These are phyloP conservation scores for Beroe ovata DNA, from an alignment of 37 sponge, comb jelly and placozoan species.

Conservation along the genomic window DNA sequence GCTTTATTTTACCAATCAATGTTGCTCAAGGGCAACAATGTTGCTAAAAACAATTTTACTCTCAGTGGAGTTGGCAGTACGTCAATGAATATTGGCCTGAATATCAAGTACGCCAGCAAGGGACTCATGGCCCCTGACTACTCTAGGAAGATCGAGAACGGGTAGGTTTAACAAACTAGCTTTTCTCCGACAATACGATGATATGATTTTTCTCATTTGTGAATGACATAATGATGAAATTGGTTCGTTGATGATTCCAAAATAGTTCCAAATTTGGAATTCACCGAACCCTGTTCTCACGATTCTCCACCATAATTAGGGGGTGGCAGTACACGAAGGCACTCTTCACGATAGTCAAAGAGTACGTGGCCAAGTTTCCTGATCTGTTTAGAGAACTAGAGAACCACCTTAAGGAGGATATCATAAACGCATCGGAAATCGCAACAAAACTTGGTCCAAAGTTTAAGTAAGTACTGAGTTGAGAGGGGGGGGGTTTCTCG, in stretches of 20 bases:
- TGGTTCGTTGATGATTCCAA: too few species aligned
- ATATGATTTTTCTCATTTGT: too few species aligned
- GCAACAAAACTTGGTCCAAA: constrained; percentile 33
- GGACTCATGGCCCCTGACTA: constrained; percentile 56
- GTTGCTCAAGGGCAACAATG: background rate
- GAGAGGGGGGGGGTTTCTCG: too few species aligned
- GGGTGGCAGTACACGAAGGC: constrained; percentile 79
- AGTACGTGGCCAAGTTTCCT: constrained; percentile 81
- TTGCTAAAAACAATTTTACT: background rate
- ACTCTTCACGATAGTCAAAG: constrained; percentile 70
- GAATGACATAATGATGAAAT: too few species aligned
- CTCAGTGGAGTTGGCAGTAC: constrained; percentile 30
- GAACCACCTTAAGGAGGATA: constrained; percentile 71
- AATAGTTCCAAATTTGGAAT: too few species aligned
- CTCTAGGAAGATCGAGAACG: constrained; percentile 36
- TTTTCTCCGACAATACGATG: background rate
- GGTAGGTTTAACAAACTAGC: too few species aligned
- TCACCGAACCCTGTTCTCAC: too few species aligned
- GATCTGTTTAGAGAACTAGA: constrained; percentile 72
- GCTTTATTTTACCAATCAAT: too few species aligned
- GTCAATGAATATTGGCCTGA: constrained; percentile 78
- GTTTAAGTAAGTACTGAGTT: constrained; percentile 53
- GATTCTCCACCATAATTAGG: background rate
- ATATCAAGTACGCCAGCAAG: constrained; percentile 78
- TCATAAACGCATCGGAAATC: constrained; percentile 22